Conservation (phyloP, 2,113 vertebrate genomes). For the Pomatorhinus ruficollis region DNA sequence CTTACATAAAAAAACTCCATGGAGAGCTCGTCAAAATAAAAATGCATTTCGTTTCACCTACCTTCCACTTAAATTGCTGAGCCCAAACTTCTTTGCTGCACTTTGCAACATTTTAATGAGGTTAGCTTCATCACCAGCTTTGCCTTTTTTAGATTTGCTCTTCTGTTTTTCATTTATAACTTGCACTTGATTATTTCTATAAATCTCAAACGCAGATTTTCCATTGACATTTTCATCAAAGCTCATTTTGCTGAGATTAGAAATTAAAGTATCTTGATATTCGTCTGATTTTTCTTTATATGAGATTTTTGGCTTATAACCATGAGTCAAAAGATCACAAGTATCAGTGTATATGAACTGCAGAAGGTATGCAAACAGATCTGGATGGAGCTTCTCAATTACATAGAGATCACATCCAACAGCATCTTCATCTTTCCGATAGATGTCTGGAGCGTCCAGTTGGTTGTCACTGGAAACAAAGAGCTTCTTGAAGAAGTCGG, state of each 20-base stretch:
- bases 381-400: slow-evolving; percentile 87
- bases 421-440: slow-evolving; percentile 85
- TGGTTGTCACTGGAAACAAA: slow-evolving; percentile 72
- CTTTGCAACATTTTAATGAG: slow-evolving; percentile 89
- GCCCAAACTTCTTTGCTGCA: slow-evolving; percentile 87
- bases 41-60: slow-evolving; percentile 45
- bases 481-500: slow-evolving; percentile 87
- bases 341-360: slow-evolving; percentile 93
- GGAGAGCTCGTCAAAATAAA: not conserved
- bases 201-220: slow-evolving; percentile 86
- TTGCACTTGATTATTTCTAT: slow-evolving; percentile 79
- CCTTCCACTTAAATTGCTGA: slow-evolving; percentile 87
- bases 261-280: slow-evolving; percentile 81
- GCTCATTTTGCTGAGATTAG: slow-evolving; percentile 82
- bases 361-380: slow-evolving; percentile 86
- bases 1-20: not conserved
- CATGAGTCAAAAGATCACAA: slow-evolving; percentile 89
- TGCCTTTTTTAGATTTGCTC: slow-evolving; percentile 86
- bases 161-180: slow-evolving; percentile 81
- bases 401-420: slow-evolving; percentile 88
- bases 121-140: slow-evolving; percentile 78
- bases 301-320: slow-evolving; percentile 76
- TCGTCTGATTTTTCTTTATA: slow-evolving; percentile 65
- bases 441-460: slow-evolving; percentile 70
- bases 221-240: slow-evolving; percentile 75